Base-by-base conservation (phyloP, 2,113 vertebrate genomes). In the Seriola dumerili region DNA sequence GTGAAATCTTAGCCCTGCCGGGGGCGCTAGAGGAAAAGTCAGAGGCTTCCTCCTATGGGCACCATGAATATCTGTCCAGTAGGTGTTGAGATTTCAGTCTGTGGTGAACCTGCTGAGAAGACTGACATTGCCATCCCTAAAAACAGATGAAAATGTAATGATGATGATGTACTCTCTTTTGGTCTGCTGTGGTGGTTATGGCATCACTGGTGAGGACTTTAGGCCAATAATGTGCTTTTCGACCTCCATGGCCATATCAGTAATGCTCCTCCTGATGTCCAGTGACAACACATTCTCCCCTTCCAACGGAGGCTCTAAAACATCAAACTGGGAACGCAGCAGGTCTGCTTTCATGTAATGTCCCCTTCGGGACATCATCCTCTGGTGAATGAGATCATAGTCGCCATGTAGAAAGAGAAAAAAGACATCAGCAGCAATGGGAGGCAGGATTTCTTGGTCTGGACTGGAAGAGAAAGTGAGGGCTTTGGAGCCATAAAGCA, bases 261-360 rank as follows among this genome's bases (percentile, higher is more conserved):
- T 25, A 16, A 95, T 80, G 81, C 74, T 89, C 81, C 85, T 95
- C 75, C 95, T 92, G 79, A 97, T 78, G 76, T 90, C 96, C 85
- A 98, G 58, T 11, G 91, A 87, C 59, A 98, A 84, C 48, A 95
- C 96, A 9, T 96, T 95, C 94, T 93, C 91, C 34, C 96, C 95
- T 12, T 91, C 78, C 0, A 73, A 65, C 1, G 97, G 97, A 70
- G 96, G 95, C 87, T 99, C 97, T 76, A 99, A 91, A 34, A 75
- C 85, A 61, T 96, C 95, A 54, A 97, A 97, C 85, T 99, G 97
- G 38, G 97, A 98, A 66, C 93, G 93, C 66, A 99, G 83, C 84
- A 99, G 91, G 62, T 92, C 83, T 21, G 88, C 88, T 13, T 95
- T 93, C 97, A 99, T 98, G 88, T 97, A 99, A 78, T 98, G 97